Conservation (phyloP, 2,113 vertebrate genomes). For the Crotophaga sulcirostris region DNA sequence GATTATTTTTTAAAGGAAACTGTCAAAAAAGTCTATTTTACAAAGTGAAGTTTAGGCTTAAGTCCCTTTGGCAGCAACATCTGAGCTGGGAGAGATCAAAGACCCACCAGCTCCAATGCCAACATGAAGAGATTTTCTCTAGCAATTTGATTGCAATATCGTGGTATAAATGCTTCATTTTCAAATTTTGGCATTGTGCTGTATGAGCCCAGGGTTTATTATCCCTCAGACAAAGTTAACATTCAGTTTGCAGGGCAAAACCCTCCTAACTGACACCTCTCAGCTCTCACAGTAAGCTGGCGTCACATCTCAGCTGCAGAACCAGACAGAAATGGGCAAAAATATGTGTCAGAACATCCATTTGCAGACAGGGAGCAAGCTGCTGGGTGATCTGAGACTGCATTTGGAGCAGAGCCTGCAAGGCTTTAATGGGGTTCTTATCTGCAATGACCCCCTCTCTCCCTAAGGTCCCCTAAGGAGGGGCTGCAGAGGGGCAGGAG, state of each 20-base stretch:
- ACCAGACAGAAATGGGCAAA: background rate
- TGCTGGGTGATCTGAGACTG: accelerated
- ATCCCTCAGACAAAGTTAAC: background rate
- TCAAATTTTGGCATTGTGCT: background rate
- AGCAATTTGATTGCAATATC: background rate
- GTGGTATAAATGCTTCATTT: background rate
- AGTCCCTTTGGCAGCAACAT: constrained; percentile 38
- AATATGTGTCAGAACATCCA: accelerated
- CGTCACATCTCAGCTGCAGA: accelerated
- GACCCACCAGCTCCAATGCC: background rate
- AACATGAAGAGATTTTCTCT: background rate
- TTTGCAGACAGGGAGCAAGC: background rate
- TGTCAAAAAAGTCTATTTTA: constrained; percentile 32
- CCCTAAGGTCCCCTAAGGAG: background rate
- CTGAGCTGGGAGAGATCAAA: constrained; percentile 60
- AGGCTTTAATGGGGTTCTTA: accelerated
- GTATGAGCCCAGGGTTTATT: background rate
- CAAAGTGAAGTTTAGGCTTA: constrained; percentile 54
- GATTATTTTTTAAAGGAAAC: constrained; percentile 51
- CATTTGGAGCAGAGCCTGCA: background rate
- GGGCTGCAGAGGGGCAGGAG: background rate
- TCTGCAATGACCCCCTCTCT: too few species aligned
- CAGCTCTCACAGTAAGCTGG: background rate
- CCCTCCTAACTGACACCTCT: background rate
- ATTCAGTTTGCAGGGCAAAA: background rate